Evolutionary conservation across 2,113 vertebrate genomes (phyloP), one percentile per base, ranked within the genome.

Genomic region (Ginglymostoma cirratum): DNA sequence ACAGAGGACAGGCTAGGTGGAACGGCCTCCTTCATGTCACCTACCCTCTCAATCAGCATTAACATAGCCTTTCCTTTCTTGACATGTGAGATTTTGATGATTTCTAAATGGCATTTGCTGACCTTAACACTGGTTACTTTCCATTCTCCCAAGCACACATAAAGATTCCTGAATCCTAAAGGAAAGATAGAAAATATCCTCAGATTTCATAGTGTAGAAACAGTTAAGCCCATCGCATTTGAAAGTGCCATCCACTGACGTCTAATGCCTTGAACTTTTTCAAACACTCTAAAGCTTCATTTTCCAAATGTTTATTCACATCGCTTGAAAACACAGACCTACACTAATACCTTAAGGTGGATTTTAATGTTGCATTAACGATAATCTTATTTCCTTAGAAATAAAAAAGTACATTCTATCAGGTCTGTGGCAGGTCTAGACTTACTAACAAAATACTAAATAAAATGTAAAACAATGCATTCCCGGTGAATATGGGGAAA

Each of bases 11-110:
- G 1, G 6, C 34, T 34, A 15, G 6, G 24, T 7, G 23, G 69
- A 24, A 72, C 23, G 70, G 27, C 30, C 8, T 34, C 27, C 72
- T 24, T 12, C 10, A 5, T 42, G 80, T 38, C 80, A 42, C 38
- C 80, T 45, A 83, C 80, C 78, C 80, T 83, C 80, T 83, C 80
- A 83, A 45, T 83, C 38, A 83, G 80, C 15, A 83, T 83, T 83
- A 83, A 42, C 42, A 83, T 83, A 83, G 80, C 38, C n/a, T 83
- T 83, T 45, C 78, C 19, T 83, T 87, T 87, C 86, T 87, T 89
- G 86, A 55, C 2, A 89, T 55, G 86, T 65, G 87, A 38, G 30
- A 92, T 92, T 92, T 92, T 90, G 55, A 27, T 65, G 52, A 61
- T 90, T 90, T 61, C 61, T 90, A 90, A 76, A 65, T 61, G 87